Percentiles rank a stretch among this genome's conserved stretches.
These are phyloP conservation scores for Thalassoma bifasciatum DNA, from an alignment of 2,113 vertebrate genomes.

Conservation along the genomic window DNA sequence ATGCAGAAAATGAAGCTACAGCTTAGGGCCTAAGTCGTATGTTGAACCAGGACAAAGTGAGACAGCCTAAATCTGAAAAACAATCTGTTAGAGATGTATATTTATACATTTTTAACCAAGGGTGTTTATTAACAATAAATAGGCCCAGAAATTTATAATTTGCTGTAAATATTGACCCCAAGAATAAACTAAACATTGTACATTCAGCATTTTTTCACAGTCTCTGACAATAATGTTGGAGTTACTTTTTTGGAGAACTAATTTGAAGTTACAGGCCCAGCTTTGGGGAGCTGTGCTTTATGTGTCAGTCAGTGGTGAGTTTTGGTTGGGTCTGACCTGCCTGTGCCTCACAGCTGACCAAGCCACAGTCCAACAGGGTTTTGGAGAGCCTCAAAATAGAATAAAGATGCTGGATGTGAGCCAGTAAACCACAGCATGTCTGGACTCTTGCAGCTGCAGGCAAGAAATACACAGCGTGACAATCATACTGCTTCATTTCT, in stretches of 20 bases:
- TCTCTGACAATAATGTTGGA: slow-evolving; percentile 3
- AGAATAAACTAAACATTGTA: background rate
- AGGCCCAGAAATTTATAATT: no score
- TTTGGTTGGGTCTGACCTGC: slow-evolving; percentile 32
- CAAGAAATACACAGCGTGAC: background rate
- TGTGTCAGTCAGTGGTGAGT: slow-evolving; percentile 39
- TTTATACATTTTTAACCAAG: no score
- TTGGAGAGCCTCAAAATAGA: slow-evolving; percentile 46
- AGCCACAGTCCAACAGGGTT: slow-evolving; percentile 41
- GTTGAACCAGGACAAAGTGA: no score
- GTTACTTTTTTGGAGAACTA: background rate
- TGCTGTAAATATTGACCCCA: slow-evolving; percentile 1
- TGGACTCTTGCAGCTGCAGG: slow-evolving; percentile 14
- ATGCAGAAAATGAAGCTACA: no score
- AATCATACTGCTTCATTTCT: background rate
- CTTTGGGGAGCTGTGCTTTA: slow-evolving; percentile 24
- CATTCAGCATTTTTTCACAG: slow-evolving; percentile 1
- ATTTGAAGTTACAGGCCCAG: slow-evolving; percentile 23
- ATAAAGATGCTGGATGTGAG: slow-evolving; percentile 11
- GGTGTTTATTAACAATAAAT: no score
- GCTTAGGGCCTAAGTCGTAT: no score
- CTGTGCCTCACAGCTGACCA: slow-evolving; percentile 36
- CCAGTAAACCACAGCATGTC: slow-evolving; percentile 34
- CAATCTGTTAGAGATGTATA: no score
- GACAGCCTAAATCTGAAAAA: no score